Conservation (phyloP, 2,888 invertebrate species). For the Apoda limacodes region DNA sequence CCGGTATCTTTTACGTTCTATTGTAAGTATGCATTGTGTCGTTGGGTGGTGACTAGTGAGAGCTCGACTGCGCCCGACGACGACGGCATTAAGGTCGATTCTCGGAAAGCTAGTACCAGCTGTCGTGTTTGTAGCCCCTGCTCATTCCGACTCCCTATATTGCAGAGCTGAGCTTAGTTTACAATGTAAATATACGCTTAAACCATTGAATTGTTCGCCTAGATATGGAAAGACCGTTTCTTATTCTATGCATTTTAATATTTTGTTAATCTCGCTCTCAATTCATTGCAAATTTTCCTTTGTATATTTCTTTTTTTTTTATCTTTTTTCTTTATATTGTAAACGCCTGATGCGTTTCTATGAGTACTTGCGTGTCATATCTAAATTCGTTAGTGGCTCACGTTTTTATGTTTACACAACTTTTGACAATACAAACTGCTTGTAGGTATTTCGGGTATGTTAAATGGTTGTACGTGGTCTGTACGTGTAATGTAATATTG, state of each 20-base stretch:
- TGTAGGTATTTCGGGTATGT: too few relatives aligned
- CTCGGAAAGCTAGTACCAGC: constrained; percentile 45
- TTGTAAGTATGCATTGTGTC: constrained; percentile 44
- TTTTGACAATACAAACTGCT: too few relatives aligned
- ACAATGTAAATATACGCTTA: constrained; percentile 49
- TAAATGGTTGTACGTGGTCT: too few relatives aligned
- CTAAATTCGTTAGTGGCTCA: constrained; percentile 3
- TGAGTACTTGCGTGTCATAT: constrained; percentile 1
- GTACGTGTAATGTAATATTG: too few relatives aligned
- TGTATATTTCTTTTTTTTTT: too few relatives aligned
- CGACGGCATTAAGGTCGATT: constrained; percentile 37
- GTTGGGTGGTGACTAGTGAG: constrained; percentile 27
- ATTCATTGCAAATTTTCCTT: too few relatives aligned
- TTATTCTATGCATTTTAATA: too few relatives aligned
- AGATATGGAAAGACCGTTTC: constrained; percentile 26
- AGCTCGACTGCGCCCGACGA: constrained; percentile 31
- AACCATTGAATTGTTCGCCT: constrained; percentile 33
- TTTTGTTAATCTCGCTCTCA: too few relatives aligned
- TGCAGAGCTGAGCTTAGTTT: constrained; percentile 36
- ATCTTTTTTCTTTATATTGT: constrained; percentile 3
- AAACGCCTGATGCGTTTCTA: constrained; percentile 2
- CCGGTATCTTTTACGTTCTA: constrained; percentile 49
- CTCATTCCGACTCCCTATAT: constrained; percentile 27
- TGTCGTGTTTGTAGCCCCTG: constrained; percentile 26
- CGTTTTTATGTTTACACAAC: constrained; percentile 1